phyloP scores from a whole-genome alignment of 1,140 invertebrate genomes.

The Xylocopa sonorina region DNA sequence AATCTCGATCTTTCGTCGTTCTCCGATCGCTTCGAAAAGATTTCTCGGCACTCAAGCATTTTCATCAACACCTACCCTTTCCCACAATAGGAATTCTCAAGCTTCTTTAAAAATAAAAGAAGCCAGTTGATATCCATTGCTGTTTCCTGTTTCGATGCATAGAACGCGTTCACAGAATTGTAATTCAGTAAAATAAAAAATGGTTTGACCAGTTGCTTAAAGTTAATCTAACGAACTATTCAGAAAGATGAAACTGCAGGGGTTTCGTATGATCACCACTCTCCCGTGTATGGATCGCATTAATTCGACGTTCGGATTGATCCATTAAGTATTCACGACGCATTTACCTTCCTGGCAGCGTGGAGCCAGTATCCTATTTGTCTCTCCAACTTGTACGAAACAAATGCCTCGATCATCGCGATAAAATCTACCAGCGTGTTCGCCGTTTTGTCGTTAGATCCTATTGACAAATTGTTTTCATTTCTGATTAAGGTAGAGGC shows the following conservation, averaged over 20 bases:
- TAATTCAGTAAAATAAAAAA: not conserved
- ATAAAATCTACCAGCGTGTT: not conserved
- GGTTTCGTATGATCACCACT: too few species aligned
- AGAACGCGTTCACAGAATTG: not conserved
- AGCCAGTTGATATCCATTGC: not conserved
- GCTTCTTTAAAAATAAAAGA: not conserved
- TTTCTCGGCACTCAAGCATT: not conserved
- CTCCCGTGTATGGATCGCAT: too few species aligned
- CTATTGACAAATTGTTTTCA: not conserved
- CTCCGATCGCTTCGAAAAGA: not conserved
- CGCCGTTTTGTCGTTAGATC: not conserved
- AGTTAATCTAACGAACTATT: too few species aligned
- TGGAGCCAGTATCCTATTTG: not conserved
- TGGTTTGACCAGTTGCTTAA: too few species aligned
- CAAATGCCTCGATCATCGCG: not conserved
- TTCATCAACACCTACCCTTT: too few species aligned
- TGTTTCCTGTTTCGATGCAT: not conserved
- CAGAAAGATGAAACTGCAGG: too few species aligned
- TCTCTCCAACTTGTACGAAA: not conserved
- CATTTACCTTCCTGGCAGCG: not conserved
- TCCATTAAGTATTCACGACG: not conserved
- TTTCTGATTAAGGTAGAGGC: not conserved
- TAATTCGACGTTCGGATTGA: not conserved
- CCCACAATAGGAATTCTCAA: too few species aligned
- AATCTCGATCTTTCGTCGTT: not conserved